Conservation (phyloP, 2,113 vertebrate species). For the Nestor notabilis region DNA sequence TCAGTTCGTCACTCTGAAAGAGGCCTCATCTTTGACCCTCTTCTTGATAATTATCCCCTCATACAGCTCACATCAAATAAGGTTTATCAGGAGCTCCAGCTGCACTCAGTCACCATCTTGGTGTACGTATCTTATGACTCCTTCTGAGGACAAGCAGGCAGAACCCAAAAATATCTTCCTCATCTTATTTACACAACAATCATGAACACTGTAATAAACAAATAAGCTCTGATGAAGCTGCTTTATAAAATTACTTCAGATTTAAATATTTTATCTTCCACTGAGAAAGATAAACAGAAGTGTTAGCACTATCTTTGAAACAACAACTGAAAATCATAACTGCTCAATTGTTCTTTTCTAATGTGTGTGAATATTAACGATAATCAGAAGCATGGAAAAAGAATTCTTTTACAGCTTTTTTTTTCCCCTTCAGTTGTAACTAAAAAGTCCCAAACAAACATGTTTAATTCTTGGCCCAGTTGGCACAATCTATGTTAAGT, state of each 20-base stretch:
- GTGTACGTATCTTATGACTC: neutral
- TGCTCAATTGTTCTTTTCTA: neutral
- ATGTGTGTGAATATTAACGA: neutral
- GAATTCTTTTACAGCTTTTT: neutral
- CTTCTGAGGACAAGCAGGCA: slow-evolving; percentile 18
- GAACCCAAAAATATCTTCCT: slow-evolving; percentile 37
- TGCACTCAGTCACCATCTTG: slow-evolving; percentile 21
- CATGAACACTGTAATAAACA: slow-evolving; percentile 53
- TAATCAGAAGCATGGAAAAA: neutral
- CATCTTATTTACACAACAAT: slow-evolving; percentile 63
- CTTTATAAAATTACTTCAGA: slow-evolving; percentile 57
- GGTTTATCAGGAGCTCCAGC: slow-evolving; percentile 10
- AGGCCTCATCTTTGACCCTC: neutral
- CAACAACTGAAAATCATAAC: neutral
- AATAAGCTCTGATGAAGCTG: slow-evolving; percentile 55
- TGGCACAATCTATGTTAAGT: neutral
- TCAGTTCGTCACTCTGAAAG: neutral
- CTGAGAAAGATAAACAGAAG: slow-evolving; percentile 8
- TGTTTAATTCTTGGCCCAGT: neutral
- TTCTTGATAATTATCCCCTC: slow-evolving; percentile 7
- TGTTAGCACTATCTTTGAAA: slow-evolving; percentile 3
- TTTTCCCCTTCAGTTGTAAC: neutral
- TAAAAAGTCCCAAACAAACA: neutral
- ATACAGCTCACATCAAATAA: neutral
- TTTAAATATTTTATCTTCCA: slow-evolving; percentile 46